Conservation (phyloP, 2,888 invertebrate genomes). For the Lepas anatifera region DNA sequence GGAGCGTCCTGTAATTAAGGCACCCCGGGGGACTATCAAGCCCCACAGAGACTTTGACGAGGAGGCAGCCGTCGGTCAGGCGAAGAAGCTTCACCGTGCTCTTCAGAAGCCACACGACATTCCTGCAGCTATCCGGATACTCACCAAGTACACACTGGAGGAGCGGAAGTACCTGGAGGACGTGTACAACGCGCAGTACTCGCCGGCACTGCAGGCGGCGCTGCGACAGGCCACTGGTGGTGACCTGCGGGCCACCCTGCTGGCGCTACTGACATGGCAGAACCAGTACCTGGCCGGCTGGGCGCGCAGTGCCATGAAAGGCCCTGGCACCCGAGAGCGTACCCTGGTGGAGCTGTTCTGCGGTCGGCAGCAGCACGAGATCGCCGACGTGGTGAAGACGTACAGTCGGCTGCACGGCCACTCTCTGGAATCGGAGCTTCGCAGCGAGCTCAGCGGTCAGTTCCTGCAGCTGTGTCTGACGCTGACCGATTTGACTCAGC, state of each 20-base stretch:
- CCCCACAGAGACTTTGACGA: neutral
- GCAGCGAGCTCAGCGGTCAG: neutral
- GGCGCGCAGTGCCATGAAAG: neutral
- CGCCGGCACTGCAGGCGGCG: neutral
- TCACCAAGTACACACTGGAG: neutral
- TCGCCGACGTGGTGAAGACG: neutral
- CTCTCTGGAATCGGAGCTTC: neutral
- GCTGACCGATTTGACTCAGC: neutral
- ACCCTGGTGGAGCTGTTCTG: neutral
- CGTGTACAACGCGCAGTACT: neutral
- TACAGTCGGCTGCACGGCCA: neutral
- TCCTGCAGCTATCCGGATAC: neutral
- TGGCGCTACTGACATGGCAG: neutral
- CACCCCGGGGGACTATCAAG: neutral
- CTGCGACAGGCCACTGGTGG: neutral
- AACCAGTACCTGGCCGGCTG: conserved; percentile 4
- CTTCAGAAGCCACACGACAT: neutral
- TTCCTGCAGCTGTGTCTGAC: neutral
- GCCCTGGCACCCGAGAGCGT: neutral
- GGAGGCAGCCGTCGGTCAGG: neutral
- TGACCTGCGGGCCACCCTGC: neutral
- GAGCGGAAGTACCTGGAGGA: neutral
- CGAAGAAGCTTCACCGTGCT: neutral
- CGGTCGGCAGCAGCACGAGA: neutral
- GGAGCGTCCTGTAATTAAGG: neutral